Base-by-base conservation (phyloP, 2,888 invertebrate genomes). In the Diadegma fenestrale region DNA sequence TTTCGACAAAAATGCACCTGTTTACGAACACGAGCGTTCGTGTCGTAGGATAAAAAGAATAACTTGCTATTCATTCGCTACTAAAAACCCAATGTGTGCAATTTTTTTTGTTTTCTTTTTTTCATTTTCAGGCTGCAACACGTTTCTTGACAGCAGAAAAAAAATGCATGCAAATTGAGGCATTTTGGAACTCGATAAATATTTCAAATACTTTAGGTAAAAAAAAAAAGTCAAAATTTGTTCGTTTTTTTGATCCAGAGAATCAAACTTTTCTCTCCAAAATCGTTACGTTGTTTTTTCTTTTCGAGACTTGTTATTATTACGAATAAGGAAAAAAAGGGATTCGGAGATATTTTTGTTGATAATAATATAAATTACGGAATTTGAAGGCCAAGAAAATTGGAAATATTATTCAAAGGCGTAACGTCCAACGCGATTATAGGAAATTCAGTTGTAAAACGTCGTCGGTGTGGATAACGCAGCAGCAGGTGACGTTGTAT, bases 401-500 rank as follows among this genome's bases (percentile, higher is more conserved):
- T 58, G 14, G 0, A 58, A 58, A 58, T 58, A 58, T 26, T 58
- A 14, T 58, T 58, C 3, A 0, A 26, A 26, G n/a, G 8, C 63
- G 63, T 37, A 33, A 63, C 33, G 10, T 63, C 33, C 14, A 33
- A 63, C 10, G n/a, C 10, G 33, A 58, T 58, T 14, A 58, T 26
- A 58, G 14, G 26, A 14, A 26, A 5, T 5, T 26, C 8, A 26
- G 4, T 58, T 26, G 1, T 19, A 64, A 37, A 64, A 64, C 19
- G 48, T 69, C 26, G 26, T 6, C 26, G 14, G 17, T 69, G 5
- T 48, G 26, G 66, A 37, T 37, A 41, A n/a, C n/a, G 8, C 19
- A 37, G 66, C 63, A 64, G 19, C 66, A 66, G 66, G 41, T 66
- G 66, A 22, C 41, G 41, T n/a, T 41, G 37, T 71, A 19, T 12